phyloP scores from a whole-genome alignment of 2,797 vertebrate genomes.

The Cyclopterus lumpus region DNA sequence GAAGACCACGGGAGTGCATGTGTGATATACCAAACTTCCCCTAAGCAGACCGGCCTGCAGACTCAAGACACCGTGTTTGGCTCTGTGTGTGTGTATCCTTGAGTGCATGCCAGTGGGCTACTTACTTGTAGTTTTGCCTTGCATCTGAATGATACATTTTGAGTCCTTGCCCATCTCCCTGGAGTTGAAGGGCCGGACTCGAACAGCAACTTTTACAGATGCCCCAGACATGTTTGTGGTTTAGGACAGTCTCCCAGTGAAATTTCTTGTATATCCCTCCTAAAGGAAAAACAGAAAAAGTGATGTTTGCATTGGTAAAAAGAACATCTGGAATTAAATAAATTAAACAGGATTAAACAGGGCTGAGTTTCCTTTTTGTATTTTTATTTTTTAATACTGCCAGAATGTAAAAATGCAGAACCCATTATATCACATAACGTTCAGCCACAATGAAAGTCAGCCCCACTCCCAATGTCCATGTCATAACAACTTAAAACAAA shows the following conservation, averaged over 20 bases:
- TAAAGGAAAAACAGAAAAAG: constrained; percentile 47
- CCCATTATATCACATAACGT: constrained; percentile 6
- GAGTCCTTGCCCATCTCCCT: constrained; percentile 96
- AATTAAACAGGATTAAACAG: background rate
- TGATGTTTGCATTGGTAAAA: constrained; percentile 11
- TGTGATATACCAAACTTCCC: constrained; percentile 35
- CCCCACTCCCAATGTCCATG: constrained; percentile 19
- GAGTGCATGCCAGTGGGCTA: constrained; percentile 49
- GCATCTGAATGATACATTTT: constrained; percentile 99
- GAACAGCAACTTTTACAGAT: constrained; percentile 97
- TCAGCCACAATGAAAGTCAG: constrained; percentile 35
- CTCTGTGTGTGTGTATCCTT: constrained; percentile 1
- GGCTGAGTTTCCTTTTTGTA: background rate
- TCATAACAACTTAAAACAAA: constrained; percentile 62
- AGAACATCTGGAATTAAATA: background rate
- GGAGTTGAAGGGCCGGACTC: constrained; percentile 97
- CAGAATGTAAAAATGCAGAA: background rate
- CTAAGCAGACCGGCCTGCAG: constrained; percentile 25
- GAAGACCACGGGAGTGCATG: constrained; percentile 47
- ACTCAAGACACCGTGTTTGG: constrained; percentile 9
- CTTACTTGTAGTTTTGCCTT: constrained; percentile 99
- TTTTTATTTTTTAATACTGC: background rate
- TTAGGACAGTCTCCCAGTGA: constrained; percentile 47
- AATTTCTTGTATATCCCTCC: constrained; percentile 66
- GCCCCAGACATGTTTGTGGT: constrained; percentile 94